phyloP scores from a whole-genome alignment of 2,888 invertebrate genomes.

The Macrosoma leucophasiata region DNA sequence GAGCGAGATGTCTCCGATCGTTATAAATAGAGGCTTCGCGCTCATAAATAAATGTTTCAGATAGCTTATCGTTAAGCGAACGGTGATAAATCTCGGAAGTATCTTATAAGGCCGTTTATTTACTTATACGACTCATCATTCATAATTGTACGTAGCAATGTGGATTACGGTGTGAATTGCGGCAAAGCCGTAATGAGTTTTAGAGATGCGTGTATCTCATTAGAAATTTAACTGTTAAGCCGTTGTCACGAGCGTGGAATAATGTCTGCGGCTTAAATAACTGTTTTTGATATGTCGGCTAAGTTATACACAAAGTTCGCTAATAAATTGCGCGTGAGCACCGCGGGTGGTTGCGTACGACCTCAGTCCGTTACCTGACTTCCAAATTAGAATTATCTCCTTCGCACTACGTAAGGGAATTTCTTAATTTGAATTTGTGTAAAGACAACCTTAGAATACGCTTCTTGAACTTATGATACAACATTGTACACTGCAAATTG shows the following conservation, averaged over 20 bases:
- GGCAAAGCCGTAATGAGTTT: too few species aligned
- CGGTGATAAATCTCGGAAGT: slow-evolving; percentile 47
- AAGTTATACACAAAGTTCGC: slow-evolving; percentile 38
- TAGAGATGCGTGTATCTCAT: slow-evolving; percentile 42
- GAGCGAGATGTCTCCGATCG: slow-evolving; percentile 39
- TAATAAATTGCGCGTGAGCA: slow-evolving; percentile 42
- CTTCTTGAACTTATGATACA: too few species aligned
- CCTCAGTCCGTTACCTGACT: slow-evolving; percentile 13
- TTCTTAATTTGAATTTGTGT: slow-evolving; percentile 18
- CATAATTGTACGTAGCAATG: too few species aligned
- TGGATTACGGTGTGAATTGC: too few species aligned
- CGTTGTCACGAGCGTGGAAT: slow-evolving; percentile 39
- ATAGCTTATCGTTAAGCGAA: slow-evolving; percentile 46
- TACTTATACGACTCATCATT: slow-evolving; percentile 18
- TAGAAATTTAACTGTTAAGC: slow-evolving; percentile 44
- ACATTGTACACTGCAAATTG: too few species aligned
- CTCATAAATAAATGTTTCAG: slow-evolving; percentile 51
- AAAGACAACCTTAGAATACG: too few species aligned
- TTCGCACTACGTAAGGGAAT: slow-evolving; percentile 10
- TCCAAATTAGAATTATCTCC: slow-evolving; percentile 22
- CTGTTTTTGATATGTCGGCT: slow-evolving; percentile 41
- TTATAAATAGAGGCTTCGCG: slow-evolving; percentile 42
- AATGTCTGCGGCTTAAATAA: slow-evolving; percentile 43
- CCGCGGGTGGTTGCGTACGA: slow-evolving; percentile 35
- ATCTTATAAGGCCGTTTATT: slow-evolving; percentile 42